These are phyloP conservation scores for Melanogrammus aeglefinus DNA, from an alignment of 2,797 vertebrate species.

Conservation along the genomic window DNA sequence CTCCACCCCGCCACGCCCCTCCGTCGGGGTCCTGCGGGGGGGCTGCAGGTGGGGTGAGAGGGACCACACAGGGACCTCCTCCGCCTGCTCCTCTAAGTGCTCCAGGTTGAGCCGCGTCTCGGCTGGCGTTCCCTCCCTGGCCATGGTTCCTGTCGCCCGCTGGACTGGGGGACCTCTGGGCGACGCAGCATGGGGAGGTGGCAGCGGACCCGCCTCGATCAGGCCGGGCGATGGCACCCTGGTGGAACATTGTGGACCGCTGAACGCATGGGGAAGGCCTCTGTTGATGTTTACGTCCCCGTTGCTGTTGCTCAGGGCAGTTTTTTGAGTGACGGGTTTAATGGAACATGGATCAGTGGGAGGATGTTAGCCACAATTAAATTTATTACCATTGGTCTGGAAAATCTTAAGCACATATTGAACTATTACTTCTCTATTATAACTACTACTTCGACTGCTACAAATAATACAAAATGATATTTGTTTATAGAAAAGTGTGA, in stretches of 20 bases:
- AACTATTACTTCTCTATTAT: not conserved
- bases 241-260: constrained; percentile 55
- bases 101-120: constrained; percentile 26
- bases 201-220: not conserved
- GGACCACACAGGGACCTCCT: constrained; percentile 1
- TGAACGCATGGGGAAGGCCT: constrained; percentile 52
- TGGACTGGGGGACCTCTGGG: constrained; percentile 17
- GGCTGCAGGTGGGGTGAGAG: not conserved
- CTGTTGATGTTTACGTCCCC: constrained; percentile 34
- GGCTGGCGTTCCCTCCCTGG: constrained; percentile 7
- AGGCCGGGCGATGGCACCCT: constrained; percentile 51
- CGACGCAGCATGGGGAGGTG: constrained; percentile 18
- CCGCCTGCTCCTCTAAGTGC: constrained; percentile 41
- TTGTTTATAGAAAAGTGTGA: no score
- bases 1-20: no score
- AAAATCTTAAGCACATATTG: not conserved
- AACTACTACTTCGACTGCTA: not conserved
- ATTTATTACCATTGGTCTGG: not conserved
- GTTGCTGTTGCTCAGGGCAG: constrained; percentile 15
- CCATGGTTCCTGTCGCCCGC: constrained; percentile 20
- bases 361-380: not conserved
- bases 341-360: not conserved
- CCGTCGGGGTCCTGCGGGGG: not conserved
- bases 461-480: no score
- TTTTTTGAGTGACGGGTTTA: constrained; percentile 21